phyloP scores from a whole-genome alignment of 2,888 invertebrate genomes.

The Zygothrica quintamaculata region DNA sequence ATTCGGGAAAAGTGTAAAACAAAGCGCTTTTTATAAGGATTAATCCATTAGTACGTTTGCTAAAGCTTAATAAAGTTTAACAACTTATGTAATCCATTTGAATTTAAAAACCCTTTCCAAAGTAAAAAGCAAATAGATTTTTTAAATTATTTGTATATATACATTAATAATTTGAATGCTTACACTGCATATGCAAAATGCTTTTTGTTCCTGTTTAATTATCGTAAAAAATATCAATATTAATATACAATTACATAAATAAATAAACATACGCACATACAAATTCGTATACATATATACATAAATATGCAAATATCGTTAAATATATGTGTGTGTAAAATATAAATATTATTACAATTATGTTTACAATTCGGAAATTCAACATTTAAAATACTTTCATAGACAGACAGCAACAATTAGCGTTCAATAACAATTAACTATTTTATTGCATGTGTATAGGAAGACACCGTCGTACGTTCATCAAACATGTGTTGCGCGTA shows the following conservation, averaged over 20 bases:
- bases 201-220: constrained; percentile 7
- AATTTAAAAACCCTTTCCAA: background rate
- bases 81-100: too few relatives aligned
- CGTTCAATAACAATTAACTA: constrained; percentile 68
- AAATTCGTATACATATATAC: constrained; percentile 22
- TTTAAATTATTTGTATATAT: constrained; percentile 19
- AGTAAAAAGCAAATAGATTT: constrained; percentile 35
- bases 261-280: constrained; percentile 63
- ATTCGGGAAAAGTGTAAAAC: too few relatives aligned
- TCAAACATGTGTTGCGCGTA: constrained; percentile 16
- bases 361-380: constrained; percentile 64
- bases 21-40: too few relatives aligned
- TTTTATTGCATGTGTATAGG: constrained; percentile 82
- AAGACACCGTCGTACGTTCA: constrained; percentile 70
- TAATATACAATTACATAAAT: constrained; percentile 73
- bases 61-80: too few relatives aligned
- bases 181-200: constrained; percentile 15
- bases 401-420: constrained; percentile 59
- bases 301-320: constrained; percentile 28
- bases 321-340: constrained; percentile 40
- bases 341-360: constrained; percentile 63
- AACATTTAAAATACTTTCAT: constrained; percentile 65
- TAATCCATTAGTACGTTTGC: too few relatives aligned
- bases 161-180: constrained; percentile 28
- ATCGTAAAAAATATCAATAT: constrained; percentile 45